Evolutionary conservation across 2,797 vertebrate genomes (phyloP), one percentile per base, ranked within the genome.

Genomic region (Halcyon chelicuti): DNA sequence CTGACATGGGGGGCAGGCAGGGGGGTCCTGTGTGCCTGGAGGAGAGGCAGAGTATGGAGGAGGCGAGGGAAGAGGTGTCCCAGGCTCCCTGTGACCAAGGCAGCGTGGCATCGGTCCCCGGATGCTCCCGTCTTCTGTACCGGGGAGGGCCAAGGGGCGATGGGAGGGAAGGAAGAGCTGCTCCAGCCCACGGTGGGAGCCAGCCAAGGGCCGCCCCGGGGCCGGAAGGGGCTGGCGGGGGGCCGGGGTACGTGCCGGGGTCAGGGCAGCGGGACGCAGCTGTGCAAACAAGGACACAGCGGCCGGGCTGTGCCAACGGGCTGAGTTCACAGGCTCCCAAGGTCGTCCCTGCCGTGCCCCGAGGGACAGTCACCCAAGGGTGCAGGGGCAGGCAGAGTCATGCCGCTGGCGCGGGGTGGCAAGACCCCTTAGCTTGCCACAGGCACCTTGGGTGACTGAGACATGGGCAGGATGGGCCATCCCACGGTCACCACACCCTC

Each of bases 251-350:
- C 15, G 40, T 17, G 58, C 54, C 12, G 18, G 94, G 83, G 47
- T 28, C 58, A 19, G 47, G 71, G 73, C 92, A 84, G 86, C 29
- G 2, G 77, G 80, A 67, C 22, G 2, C 92, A 96, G 95, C 95
- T 96, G 94, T 94, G 80, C 92, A 97, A 96, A 97, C 95, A 95
- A 22, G 76, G 90, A 33, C 29, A 16, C 54, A 46, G 90, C 15
- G 18, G 62, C 65, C 7, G 28, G 40, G 74, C 65, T 3, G 25
- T 49, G 66, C 66, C 91, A 66, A 39, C 4, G 12, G 35, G 47
- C 66, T 7, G 74, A 5, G 58, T 83, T 94, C 54, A 6, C 90
- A 87, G 88, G 86, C 82, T 90, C 93, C 71, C n/a, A 21, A 84
- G 88, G 86, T 65, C 37, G 4, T 4, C 58, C 78, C 60, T 0